phyloP scores from a whole-genome alignment of 2,888 invertebrate species.

The Osmoderma eremita region DNA sequence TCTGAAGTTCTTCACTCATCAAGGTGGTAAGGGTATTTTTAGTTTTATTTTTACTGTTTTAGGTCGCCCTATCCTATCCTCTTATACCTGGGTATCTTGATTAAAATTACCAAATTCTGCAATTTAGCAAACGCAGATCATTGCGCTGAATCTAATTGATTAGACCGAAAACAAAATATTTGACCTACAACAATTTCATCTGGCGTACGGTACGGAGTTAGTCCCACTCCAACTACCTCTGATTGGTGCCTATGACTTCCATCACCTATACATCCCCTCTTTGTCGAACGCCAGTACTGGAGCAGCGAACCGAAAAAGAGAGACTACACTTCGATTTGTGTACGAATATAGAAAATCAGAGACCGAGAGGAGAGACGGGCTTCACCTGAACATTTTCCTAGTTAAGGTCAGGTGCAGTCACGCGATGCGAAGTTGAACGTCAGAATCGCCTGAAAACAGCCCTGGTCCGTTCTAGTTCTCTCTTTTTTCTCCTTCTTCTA shows the following conservation, averaged over 20 bases:
- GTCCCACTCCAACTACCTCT: not conserved
- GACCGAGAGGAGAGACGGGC: not conserved
- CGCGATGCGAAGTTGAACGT: constrained; percentile 13
- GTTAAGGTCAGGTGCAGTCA: constrained; percentile 36
- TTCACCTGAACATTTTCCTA: constrained; percentile 29
- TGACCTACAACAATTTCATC: constrained; percentile 55
- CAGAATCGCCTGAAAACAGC: too few relatives aligned
- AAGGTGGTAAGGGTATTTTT: too few relatives aligned
- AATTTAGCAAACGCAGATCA: too few relatives aligned
- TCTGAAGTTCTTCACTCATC: too few relatives aligned
- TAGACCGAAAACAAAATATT: constrained; percentile 36
- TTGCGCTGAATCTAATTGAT: constrained; percentile 37
- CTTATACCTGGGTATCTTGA: too few relatives aligned
- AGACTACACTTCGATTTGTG: constrained; percentile 5
- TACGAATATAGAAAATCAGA: constrained; percentile 31
- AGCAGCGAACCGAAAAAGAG: not conserved
- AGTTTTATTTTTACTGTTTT: too few relatives aligned
- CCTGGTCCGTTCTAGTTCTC: too few relatives aligned
- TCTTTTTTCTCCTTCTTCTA: too few relatives aligned
- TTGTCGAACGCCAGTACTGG: too few relatives aligned
- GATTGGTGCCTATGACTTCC: not conserved
- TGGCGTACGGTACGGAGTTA: constrained; percentile 61
- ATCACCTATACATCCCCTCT: too few relatives aligned
- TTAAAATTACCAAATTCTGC: too few relatives aligned
- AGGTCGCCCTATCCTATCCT: too few relatives aligned